Conservation (phyloP, 2,113 vertebrate species). For the Petroica traversi region DNA sequence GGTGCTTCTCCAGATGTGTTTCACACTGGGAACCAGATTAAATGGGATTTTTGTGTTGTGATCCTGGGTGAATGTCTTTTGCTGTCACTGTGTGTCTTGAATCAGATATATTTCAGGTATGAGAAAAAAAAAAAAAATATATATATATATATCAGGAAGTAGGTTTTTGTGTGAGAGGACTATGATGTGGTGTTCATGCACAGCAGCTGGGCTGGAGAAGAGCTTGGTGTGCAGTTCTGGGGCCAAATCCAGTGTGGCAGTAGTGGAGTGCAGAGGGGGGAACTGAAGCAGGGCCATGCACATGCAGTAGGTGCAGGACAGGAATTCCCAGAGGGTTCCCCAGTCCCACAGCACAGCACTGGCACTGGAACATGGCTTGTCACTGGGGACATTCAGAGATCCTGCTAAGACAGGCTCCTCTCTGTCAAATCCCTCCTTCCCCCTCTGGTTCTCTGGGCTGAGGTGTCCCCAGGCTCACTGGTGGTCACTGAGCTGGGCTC, state of each 20-base stretch:
- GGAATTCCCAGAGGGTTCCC: neutral
- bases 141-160: no score
- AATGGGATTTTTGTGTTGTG: neutral
- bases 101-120: rapidly evolving
- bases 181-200: neutral
- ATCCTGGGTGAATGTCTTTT: neutral
- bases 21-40: neutral
- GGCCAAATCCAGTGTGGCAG: neutral
- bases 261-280: neutral
- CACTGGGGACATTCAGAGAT: neutral
- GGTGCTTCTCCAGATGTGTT: neutral
- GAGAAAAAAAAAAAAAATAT: no score
- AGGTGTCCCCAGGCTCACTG: neutral
- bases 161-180: neutral
- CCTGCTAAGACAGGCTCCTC: neutral
- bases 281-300: rapidly evolving
- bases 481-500: neutral
- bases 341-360: rapidly evolving
- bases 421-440: neutral
- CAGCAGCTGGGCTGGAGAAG: neutral
- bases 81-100: neutral
- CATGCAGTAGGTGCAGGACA: neutral
- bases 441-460: rapidly evolving
- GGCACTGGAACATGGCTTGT: neutral
- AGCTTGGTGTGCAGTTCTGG: neutral